Evolutionary conservation across 2,113 vertebrate genomes (phyloP).

Genomic region (Callocephalon fimbriatum): DNA sequence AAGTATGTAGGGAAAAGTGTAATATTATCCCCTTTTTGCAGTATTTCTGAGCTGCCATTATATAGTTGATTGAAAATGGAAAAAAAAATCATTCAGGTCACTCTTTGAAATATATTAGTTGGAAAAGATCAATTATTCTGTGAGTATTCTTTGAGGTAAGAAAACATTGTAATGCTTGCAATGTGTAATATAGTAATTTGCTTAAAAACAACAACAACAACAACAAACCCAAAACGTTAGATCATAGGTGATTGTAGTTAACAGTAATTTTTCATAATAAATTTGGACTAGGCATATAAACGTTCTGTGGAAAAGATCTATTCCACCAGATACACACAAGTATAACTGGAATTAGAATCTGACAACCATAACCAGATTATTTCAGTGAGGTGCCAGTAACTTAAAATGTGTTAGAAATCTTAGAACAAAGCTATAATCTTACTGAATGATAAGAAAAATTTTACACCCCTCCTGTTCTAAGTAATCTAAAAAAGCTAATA

Average conservation of each 20-base stretch:
- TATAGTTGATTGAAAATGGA: neutral
- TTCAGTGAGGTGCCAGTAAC: neutral
- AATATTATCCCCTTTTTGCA: neutral
- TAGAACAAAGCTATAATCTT: neutral
- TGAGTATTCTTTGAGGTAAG: neutral
- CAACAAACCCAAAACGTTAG: neutral
- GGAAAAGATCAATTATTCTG: neutral
- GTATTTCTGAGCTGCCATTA: neutral
- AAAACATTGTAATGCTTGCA: neutral
- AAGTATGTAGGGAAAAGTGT: neutral
- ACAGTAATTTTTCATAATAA: neutral
- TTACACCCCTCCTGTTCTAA: neutral
- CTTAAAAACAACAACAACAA: neutral
- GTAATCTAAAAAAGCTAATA: neutral
- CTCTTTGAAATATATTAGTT: neutral
- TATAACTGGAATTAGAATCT: neutral
- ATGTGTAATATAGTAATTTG: neutral
- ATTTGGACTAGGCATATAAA: neutral
- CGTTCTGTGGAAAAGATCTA: neutral
- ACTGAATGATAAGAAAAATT: neutral
- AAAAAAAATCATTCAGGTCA: neutral
- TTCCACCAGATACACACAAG: neutral
- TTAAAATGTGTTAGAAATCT: neutral
- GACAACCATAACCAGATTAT: neutral
- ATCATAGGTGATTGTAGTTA: neutral